Evolutionary conservation across 2,113 vertebrate genomes (phyloP).

Genomic region (Dasyprocta punctata): DNA sequence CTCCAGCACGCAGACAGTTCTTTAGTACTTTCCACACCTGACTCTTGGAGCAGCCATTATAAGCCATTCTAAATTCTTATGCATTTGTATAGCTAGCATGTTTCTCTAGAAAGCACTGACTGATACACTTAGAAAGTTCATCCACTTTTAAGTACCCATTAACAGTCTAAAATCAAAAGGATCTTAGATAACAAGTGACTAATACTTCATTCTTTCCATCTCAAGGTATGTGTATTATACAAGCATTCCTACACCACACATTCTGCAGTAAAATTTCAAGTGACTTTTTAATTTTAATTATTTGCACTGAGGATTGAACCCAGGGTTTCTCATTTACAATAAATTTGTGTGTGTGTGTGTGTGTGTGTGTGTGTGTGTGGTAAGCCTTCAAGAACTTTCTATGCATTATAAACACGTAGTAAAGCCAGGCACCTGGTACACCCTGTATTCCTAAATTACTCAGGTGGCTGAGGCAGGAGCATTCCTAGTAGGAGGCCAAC

Average conservation of each 20-base stretch:
- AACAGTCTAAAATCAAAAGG: background rate
- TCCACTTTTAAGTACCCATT: background rate
- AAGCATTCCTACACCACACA: background rate
- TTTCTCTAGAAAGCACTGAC: background rate
- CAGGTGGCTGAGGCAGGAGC: background rate
- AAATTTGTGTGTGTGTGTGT: no score
- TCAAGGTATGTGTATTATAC: background rate
- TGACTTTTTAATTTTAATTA: conserved; percentile 3
- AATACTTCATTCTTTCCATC: background rate
- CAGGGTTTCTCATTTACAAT: background rate
- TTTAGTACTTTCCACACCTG: background rate
- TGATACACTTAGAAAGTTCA: background rate
- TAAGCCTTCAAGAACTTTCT: background rate
- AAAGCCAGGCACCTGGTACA: background rate
- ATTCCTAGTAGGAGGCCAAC: background rate
- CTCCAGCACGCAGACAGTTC: background rate
- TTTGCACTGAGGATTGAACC: background rate
- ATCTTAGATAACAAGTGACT: background rate
- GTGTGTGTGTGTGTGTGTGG: background rate
- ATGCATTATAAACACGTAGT: background rate
- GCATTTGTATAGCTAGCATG: background rate
- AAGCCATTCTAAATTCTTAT: background rate
- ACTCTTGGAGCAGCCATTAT: background rate
- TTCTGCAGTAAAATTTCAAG: background rate
- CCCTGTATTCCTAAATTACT: background rate